Conservation (phyloP, 2,888 invertebrate species). For the Pyrgus malvae region DNA sequence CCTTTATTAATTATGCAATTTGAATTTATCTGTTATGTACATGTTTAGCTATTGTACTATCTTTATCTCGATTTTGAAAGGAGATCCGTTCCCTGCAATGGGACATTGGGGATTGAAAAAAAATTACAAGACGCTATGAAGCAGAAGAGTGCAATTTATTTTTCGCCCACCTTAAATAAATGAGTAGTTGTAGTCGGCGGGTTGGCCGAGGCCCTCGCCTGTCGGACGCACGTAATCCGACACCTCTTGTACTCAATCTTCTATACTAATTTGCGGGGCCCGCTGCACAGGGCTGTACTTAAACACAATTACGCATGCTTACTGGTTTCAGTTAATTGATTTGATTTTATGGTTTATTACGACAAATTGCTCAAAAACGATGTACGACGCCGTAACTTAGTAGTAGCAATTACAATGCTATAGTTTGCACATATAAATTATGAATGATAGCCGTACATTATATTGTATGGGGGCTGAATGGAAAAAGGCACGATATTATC, state of each 20-base stretch:
- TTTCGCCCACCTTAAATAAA: no score
- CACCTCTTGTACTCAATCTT: slow-evolving; percentile 73
- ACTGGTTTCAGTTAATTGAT: slow-evolving; percentile 22
- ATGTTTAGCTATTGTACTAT: no score
- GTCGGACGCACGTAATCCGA: slow-evolving; percentile 58
- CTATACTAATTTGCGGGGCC: slow-evolving; percentile 66
- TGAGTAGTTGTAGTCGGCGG: slow-evolving; percentile 40
- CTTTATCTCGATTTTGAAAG: no score
- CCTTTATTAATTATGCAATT: no score
- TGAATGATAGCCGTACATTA: background rate
- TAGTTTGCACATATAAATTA: background rate
- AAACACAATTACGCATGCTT: slow-evolving; percentile 10
- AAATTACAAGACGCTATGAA: no score
- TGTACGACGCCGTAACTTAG: slow-evolving; percentile 4
- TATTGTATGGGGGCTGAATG: background rate
- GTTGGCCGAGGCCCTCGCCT: slow-evolving; percentile 53
- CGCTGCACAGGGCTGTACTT: slow-evolving; percentile 50
- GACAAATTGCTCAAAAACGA: slow-evolving; percentile 16
- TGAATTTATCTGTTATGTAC: no score
- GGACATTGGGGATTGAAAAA: no score
- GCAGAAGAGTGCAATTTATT: no score
- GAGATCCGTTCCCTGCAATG: no score
- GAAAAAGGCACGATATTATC: background rate
- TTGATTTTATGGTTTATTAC: slow-evolving; percentile 22
- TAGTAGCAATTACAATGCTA: slow-evolving; percentile 6